phyloP scores from a whole-genome alignment of 2,113 vertebrate genomes.

The Nothoprocta perdicaria region DNA sequence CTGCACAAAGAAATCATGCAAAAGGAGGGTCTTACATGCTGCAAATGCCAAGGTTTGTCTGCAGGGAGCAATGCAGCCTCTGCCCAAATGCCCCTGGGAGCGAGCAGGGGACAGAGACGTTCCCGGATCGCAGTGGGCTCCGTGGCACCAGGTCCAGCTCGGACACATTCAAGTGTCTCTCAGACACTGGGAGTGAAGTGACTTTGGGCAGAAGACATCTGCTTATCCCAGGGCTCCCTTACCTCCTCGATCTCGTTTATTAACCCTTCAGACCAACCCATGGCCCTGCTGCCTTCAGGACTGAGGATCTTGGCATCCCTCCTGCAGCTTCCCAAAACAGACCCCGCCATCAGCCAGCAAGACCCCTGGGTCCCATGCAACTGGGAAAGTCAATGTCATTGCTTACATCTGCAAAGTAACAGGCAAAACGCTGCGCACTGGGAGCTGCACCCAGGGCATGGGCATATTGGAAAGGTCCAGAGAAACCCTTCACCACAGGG shows the following conservation, averaged over 20 bases:
- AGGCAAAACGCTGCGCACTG: neutral
- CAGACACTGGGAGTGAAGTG: neutral
- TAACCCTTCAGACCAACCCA: neutral
- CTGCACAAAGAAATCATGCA: no score
- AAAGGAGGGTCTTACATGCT: no score
- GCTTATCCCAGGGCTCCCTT: neutral
- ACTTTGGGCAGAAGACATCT: neutral
- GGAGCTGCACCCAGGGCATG: neutral
- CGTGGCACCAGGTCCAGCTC: fast-evolving
- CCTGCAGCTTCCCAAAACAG: neutral
- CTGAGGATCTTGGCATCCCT: neutral
- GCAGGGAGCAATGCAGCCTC: neutral
- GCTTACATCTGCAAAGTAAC: neutral
- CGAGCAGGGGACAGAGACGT: no score
- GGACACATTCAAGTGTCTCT: neutral
- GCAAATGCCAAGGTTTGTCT: neutral
- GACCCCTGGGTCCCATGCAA: neutral
- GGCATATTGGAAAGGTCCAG: neutral
- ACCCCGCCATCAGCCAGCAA: neutral
- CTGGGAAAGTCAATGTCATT: fast-evolving
- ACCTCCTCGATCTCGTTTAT: neutral
- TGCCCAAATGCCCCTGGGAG: neutral
- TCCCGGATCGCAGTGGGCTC: no score
- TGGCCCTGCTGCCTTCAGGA: neutral
- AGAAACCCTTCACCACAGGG: neutral